Conservation (phyloP, 2,888 invertebrate species). For the Synergus laeviventris region DNA sequence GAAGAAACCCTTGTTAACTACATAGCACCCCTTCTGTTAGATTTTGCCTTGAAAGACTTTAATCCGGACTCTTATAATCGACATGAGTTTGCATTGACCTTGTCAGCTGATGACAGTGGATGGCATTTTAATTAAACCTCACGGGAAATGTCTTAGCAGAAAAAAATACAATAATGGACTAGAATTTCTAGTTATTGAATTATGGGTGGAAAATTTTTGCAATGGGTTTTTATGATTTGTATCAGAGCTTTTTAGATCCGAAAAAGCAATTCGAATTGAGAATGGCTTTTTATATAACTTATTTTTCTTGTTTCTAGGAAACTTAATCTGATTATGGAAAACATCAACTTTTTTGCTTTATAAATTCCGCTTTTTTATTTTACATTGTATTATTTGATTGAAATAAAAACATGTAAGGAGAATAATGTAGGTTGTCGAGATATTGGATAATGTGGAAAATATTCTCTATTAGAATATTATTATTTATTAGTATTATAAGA, state of each 20-base stretch:
- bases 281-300: too few species aligned
- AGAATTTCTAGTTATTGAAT: not conserved
- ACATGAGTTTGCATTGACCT: slow-evolving; percentile 44
- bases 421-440: too few species aligned
- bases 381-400: not conserved
- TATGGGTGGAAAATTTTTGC: too few species aligned
- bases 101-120: slow-evolving; percentile 35
- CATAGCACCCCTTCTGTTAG: slow-evolving; percentile 17
- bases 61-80: slow-evolving; percentile 39
- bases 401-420: not conserved
- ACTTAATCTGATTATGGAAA: too few species aligned
- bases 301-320: too few species aligned
- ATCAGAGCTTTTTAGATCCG: too few species aligned
- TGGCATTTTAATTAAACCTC: slow-evolving; percentile 33
- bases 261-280: too few species aligned
- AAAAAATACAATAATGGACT: not conserved
- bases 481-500: too few species aligned
- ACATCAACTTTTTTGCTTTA: too few species aligned
- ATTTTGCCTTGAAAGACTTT: slow-evolving; percentile 34
- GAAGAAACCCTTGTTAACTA: slow-evolving; percentile 37
- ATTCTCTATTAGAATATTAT: too few species aligned
- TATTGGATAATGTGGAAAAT: too few species aligned
- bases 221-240: not conserved
- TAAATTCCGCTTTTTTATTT: not conserved
- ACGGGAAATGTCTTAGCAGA: not conserved